A percentile compares a stretch with the other conserved stretches of the same genome.
These are phyloP conservation scores for Phylloscopus trochiloides DNA, from an alignment of 2,113 vertebrate genomes.

Conservation along the genomic window DNA sequence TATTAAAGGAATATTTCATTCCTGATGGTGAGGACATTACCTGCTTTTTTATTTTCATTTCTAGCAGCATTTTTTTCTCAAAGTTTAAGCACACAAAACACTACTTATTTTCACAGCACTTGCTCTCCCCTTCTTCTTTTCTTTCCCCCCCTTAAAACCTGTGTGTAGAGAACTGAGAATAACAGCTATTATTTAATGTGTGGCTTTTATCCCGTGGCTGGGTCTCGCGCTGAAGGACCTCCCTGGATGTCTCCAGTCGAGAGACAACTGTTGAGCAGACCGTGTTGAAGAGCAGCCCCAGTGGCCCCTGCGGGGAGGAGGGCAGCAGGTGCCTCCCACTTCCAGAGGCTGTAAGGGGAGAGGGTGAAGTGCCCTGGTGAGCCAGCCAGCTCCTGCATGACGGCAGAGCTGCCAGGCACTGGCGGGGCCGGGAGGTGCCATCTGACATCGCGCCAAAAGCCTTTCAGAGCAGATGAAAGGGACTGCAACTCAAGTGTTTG, in stretches of 20 bases:
- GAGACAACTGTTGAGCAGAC: neutral
- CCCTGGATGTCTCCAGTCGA: neutral
- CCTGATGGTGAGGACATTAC: neutral
- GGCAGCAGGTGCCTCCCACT: neutral
- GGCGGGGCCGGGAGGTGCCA: rapidly evolving
- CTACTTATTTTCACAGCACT: neutral
- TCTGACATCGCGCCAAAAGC: neutral
- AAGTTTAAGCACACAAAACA: neutral
- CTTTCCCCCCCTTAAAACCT: neutral
- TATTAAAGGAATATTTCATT: conserved; percentile 24
- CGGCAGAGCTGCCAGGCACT: neutral
- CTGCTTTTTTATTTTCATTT: neutral
- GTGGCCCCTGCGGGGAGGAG: neutral
- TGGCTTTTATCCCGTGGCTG: neutral
- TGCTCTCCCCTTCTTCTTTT: neutral
- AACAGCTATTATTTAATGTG: neutral
- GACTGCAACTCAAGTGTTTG: neutral
- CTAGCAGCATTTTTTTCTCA: neutral
- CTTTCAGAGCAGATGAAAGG: neutral
- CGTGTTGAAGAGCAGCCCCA: neutral
- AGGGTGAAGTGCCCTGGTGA: neutral
- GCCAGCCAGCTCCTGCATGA: rapidly evolving
- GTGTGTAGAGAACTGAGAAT: neutral
- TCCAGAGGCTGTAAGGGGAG: rapidly evolving
- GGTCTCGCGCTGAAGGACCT: neutral